phyloP scores from a whole-genome alignment of 2,888 invertebrate species.

The Bombylius discolor region DNA sequence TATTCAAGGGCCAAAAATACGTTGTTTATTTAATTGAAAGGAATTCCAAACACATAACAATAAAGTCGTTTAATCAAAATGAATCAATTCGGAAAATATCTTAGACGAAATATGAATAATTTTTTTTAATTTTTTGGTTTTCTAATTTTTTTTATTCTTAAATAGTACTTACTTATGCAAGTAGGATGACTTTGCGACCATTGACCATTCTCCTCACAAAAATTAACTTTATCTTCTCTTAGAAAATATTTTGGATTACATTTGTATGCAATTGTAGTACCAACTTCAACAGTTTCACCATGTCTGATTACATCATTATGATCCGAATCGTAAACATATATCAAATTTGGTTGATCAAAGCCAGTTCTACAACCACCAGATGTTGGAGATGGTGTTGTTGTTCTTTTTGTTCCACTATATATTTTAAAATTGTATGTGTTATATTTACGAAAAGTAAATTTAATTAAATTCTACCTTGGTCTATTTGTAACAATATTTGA shows the following conservation, averaged over 20 bases:
- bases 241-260: not conserved
- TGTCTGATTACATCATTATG: not conserved
- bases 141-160: no score
- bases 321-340: not conserved
- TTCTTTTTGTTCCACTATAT: not conserved
- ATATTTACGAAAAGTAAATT: no score
- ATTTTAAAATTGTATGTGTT: no score
- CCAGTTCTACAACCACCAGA: not conserved
- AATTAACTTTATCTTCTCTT: not conserved
- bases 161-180: slow-evolving; percentile 4
- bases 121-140: not conserved
- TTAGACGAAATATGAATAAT: no score
- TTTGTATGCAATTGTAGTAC: not conserved
- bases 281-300: not conserved
- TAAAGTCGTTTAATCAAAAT: not conserved
- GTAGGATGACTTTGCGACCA: slow-evolving; percentile 2
- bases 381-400: not conserved
- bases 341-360: not conserved
- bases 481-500: no score
- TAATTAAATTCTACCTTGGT: no score
- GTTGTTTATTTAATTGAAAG: no score
- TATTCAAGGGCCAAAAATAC: no score
- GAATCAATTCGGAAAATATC: not conserved
- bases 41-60: not conserved
- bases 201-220: not conserved